phyloP scores from a whole-genome alignment of 64 coral and sea anemone genomes.

The Montipora capricornis region DNA sequence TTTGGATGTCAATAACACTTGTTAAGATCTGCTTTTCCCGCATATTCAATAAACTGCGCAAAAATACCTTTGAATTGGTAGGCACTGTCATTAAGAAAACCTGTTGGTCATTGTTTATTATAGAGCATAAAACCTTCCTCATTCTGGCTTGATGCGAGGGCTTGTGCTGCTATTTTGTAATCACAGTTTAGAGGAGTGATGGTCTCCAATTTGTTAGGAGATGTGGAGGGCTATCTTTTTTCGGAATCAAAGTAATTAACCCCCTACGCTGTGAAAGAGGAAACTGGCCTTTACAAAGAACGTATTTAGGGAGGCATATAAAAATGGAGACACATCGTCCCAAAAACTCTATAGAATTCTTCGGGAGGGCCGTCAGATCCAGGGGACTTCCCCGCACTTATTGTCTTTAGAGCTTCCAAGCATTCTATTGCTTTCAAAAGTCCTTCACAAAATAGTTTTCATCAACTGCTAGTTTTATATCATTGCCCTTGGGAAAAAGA shows the following conservation, averaged over 20 bases:
- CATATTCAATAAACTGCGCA: no score
- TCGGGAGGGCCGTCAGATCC: conserved; percentile 17
- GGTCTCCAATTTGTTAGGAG: not conserved
- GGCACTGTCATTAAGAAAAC: not conserved
- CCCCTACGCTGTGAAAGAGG: conserved; percentile 44
- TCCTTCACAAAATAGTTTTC: conserved; percentile 37
- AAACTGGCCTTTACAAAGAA: conserved; percentile 25
- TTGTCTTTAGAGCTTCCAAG: conserved; percentile 37
- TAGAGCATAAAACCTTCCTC: not conserved
- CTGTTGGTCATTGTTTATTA: not conserved
- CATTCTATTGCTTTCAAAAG: conserved; percentile 28
- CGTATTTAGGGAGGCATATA: conserved; percentile 11
- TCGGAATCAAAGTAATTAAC: conserved; percentile 44
- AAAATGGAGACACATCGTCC: conserved; percentile 27
- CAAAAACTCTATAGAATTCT: conserved; percentile 25
- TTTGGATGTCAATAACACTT: no score
- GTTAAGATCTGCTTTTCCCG: no score
- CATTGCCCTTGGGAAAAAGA: not conserved
- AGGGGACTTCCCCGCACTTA: conserved; percentile 47
- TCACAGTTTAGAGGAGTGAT: not conserved
- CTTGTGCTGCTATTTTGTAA: no score
- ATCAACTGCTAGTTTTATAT: not conserved
- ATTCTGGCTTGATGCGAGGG: not conserved
- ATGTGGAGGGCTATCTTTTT: conserved; percentile 41
- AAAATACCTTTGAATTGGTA: no score